Evolutionary conservation across 2,797 vertebrate species (phyloP).

Genomic region (Serranus cabrilla): DNA sequence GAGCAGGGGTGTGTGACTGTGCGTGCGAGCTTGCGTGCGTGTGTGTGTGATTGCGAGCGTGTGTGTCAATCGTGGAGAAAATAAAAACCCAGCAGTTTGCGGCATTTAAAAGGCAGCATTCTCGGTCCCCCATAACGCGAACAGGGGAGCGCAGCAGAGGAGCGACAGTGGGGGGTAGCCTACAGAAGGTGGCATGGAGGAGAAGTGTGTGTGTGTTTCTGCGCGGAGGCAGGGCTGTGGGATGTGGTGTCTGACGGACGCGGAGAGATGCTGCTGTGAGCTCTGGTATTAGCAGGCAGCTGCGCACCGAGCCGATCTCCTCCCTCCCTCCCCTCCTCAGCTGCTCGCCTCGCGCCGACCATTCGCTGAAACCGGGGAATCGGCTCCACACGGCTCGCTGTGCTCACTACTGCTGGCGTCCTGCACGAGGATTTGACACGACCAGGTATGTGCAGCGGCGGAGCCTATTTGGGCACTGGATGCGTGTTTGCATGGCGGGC

Average conservation of each 20-base stretch:
- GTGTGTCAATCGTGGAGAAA: slow-evolving; percentile 26
- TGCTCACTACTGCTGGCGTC: slow-evolving; percentile 55
- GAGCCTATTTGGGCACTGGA: slow-evolving; percentile 31
- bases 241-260: slow-evolving; percentile 84
- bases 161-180: slow-evolving; percentile 7
- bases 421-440: slow-evolving; percentile 62
- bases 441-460: slow-evolving; percentile 79
- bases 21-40: not conserved
- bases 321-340: slow-evolving; percentile 54
- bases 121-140: slow-evolving; percentile 3
- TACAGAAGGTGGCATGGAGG: slow-evolving; percentile 71
- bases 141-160: slow-evolving; percentile 23
- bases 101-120: slow-evolving; percentile 27
- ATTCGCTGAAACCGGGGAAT: slow-evolving; percentile 70
- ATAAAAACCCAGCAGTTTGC: slow-evolving; percentile 46
- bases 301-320: slow-evolving; percentile 78
- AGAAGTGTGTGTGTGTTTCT: slow-evolving; percentile 57
- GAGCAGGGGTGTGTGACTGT: slow-evolving; percentile 2
- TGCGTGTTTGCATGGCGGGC: slow-evolving; percentile 63
- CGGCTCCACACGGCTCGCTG: slow-evolving; percentile 64
- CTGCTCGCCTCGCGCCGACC: slow-evolving; percentile 61
- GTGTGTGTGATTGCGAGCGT: not conserved
- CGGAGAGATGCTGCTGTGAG: slow-evolving; percentile 81
- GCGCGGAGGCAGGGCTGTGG: slow-evolving; percentile 75
- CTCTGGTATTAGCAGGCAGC: slow-evolving; percentile 86